Evolutionary conservation across 2,113 vertebrate species (phyloP), one percentile per base, ranked within the genome.

Genomic region (Bambusicola thoracicus): DNA sequence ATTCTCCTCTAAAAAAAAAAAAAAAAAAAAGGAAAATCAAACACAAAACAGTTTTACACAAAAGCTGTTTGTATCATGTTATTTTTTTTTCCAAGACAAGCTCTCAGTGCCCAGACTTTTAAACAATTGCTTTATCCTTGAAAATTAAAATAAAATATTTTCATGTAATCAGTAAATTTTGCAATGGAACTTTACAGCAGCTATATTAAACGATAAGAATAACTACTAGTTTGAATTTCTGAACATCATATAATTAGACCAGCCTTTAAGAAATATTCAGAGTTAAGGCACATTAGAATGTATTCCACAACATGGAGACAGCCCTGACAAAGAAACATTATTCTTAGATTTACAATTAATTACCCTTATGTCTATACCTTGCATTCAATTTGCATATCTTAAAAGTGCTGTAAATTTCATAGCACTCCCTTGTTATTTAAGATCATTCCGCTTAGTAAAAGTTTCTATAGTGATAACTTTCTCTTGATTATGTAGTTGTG

Each of bases 261-360:
- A 98, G 98, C 97, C 95, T 98, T 98, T 98, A 98, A 98, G 97
- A 98, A 98, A 98, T 98, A 98, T 98, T 98, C 98, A 97, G 96
- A 98, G 98, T 98, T 98, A 98, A 98, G 98, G 98, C 98, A 98
- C 98, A 99, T 99, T 99, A 98, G 98, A 98, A 98, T 98, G 98
- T 98, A 98, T 98, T 98, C 98, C 98, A 98, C 98, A 98, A 98
- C 98, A 98, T 96, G 97, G 98, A 99, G 98, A 99, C 98, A 98
- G 98, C 97, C 97, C 98, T 99, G 99, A 99, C 98, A 99, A 98
- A 98, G 98, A 98, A 99, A 99, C 98, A 99, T 99, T 99, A 99
- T 99, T 99, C 98, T 98, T 98, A 98, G 98, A 99, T 99, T 99
- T 99, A 99, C 98, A 99, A 99, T 99, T 99, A 99, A 99, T 99